Percentiles rank a stretch among this genome's conserved stretches.
Evolutionary conservation across 2,113 vertebrate species (phyloP).

Genomic region (Plestiodon gilberti): DNA sequence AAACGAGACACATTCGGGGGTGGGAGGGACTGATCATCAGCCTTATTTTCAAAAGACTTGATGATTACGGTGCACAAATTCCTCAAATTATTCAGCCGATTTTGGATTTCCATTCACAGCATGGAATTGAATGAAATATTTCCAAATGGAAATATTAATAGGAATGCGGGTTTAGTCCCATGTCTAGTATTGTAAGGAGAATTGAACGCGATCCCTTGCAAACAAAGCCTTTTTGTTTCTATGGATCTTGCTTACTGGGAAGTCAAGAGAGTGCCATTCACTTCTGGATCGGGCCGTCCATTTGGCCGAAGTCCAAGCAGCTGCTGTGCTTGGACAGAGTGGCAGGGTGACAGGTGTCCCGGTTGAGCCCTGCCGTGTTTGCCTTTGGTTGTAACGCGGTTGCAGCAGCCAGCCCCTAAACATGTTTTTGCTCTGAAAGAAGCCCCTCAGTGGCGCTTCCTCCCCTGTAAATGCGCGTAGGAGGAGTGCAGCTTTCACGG

Average conservation of each 20-base stretch:
- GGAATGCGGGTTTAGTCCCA: neutral
- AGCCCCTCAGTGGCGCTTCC: neutral
- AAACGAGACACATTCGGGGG: too few relatives aligned
- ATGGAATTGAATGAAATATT: too few relatives aligned
- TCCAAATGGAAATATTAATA: too few relatives aligned
- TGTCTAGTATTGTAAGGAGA: neutral
- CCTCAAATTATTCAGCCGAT: neutral
- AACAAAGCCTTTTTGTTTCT: neutral
- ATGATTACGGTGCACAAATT: too few relatives aligned
- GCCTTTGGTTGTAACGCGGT: neutral
- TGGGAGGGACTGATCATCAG: neutral
- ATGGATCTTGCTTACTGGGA: neutral
- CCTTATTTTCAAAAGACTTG: too few relatives aligned
- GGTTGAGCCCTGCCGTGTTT: neutral
- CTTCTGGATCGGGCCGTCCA: neutral
- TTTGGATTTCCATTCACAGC: too few relatives aligned
- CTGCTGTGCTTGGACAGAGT: neutral
- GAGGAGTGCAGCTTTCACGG: neutral
- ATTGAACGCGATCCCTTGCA: neutral
- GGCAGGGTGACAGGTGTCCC: neutral
- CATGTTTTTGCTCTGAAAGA: neutral
- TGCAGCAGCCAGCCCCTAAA: too few relatives aligned
- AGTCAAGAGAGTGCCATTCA: neutral
- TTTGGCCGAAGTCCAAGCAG: neutral
- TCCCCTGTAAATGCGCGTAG: neutral